phyloP scores from a whole-genome alignment of 2,113 vertebrate genomes.

The Galbula dea region DNA sequence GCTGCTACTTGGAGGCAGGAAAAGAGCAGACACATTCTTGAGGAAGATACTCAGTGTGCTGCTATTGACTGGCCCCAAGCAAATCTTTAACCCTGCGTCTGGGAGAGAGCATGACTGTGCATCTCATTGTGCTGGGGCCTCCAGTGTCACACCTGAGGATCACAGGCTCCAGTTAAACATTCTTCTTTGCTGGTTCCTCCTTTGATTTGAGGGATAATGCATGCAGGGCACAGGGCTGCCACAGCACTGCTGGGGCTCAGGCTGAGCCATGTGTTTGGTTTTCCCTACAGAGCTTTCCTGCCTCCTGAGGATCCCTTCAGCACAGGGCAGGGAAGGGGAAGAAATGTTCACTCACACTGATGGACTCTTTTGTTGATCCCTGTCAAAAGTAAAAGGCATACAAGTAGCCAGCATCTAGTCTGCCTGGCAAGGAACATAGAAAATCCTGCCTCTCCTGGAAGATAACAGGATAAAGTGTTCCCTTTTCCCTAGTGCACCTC shows the following conservation, averaged over 20 bases:
- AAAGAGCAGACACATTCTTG: conserved; percentile 67
- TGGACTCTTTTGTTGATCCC: neutral
- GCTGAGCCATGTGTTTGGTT: neutral
- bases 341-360: neutral
- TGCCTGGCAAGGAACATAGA: neutral
- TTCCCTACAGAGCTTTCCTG: neutral
- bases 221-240: conserved; percentile 1
- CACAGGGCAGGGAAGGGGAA: fast-evolving
- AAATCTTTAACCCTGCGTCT: conserved; percentile 74
- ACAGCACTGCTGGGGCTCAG: neutral
- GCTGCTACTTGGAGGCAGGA: conserved; percentile 64
- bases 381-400: neutral
- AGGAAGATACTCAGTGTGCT: conserved; percentile 67
- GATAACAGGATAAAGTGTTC: neutral
- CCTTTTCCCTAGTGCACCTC: neutral
- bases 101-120: conserved; percentile 69
- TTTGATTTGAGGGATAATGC: conserved; percentile 30
- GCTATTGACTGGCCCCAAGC: conserved; percentile 73
- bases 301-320: neutral
- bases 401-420: neutral
- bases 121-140: conserved; percentile 67
- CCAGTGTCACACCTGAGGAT: conserved; percentile 63
- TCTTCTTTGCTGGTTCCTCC: neutral
- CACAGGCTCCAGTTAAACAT: conserved; percentile 44
- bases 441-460: neutral